phyloP scores from a whole-genome alignment of 1,140 invertebrate genomes.

The Drosophila simulans region DNA sequence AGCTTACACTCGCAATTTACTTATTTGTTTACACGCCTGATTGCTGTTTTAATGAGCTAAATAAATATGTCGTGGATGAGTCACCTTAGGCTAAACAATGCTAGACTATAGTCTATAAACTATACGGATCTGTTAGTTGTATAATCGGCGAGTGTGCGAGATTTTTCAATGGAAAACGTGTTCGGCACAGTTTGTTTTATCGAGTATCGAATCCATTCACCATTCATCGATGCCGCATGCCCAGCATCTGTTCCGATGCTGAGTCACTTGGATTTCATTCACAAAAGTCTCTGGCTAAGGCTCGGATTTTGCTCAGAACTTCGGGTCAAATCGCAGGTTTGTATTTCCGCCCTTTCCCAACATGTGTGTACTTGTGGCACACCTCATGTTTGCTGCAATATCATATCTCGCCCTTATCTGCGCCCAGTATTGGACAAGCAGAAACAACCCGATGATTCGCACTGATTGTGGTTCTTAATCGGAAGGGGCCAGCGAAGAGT shows the following conservation, averaged over 20 bases:
- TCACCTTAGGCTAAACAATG: constrained; percentile 20
- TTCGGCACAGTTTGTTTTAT: constrained; percentile 35
- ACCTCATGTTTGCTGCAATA: constrained; percentile 9
- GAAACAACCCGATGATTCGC: not conserved
- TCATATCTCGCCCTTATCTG: not conserved
- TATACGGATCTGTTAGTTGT: constrained; percentile 19
- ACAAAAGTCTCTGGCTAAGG: constrained; percentile 15
- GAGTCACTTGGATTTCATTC: constrained; percentile 38
- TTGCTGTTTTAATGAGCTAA: constrained; percentile 54
- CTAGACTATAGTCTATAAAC: constrained; percentile 40
- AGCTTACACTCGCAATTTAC: constrained; percentile 38
- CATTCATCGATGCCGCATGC: constrained; percentile 28
- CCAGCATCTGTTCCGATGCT: constrained; percentile 49
- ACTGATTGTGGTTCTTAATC: not conserved
- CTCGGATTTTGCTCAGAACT: not conserved
- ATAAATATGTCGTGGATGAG: constrained; percentile 59
- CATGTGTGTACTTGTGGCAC: not conserved
- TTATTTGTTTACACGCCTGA: constrained; percentile 57
- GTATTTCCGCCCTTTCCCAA: constrained; percentile 31
- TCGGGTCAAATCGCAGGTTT: not conserved
- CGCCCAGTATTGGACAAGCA: constrained; percentile 3
- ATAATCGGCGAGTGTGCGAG: constrained; percentile 10
- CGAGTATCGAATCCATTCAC: constrained; percentile 54
- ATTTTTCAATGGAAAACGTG: constrained; percentile 67
- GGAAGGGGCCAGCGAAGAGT: not conserved